Evolutionary conservation across 1,140 invertebrate genomes (phyloP), one percentile per base, ranked within the genome.

Genomic region (Aphaenogaster rudis): DNA sequence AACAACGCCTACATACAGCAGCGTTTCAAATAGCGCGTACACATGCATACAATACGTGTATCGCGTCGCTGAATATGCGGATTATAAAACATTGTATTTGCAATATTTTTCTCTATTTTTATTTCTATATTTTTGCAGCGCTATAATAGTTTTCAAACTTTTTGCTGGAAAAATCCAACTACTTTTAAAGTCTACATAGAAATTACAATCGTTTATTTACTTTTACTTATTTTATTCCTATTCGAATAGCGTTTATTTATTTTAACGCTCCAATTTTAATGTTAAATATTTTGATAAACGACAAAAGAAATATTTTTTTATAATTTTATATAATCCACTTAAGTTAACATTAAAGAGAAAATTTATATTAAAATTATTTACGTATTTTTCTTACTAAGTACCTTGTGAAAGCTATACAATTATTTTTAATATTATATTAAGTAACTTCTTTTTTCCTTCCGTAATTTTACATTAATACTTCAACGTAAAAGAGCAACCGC

Each of bases 31-130:
- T 54, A 81, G 78, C 64, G 36, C 7, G 36, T 57, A 13, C 9
- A 81, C 36, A 69, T 66, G 36, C 13, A 50, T n/a, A 48, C n/a
- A 67, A n/a, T 48, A 78, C 28, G 45, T 66, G 42, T 64, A 13
- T 36, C 77, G 33, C 15, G 33, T 81, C 21, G 21, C 50, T 81
- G 64, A 81, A 81, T 71, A 81, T 81, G 36, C 48, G 79, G 66
- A 71, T 71, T 72, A 80, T 28, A 33, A 69, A 69, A 69, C 66
- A 54, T 69, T 76, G 21, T 39, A 71, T 42, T 66, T 57, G 21
- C 45, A 39, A 45, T 71, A 13, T 81, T 81, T 39, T 39, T 45
- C 17, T 45, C 33, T 72, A 50, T 81, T 81, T 57, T 78, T 81
- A 11, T 57, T 0, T 45, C 5, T 54, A 21, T 15, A 45, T 57